Percentiles rank a stretch among this genome's conserved stretches.
Conservation (phyloP, 2,888 invertebrate genomes). For the Conchocele bisecta region DNA sequence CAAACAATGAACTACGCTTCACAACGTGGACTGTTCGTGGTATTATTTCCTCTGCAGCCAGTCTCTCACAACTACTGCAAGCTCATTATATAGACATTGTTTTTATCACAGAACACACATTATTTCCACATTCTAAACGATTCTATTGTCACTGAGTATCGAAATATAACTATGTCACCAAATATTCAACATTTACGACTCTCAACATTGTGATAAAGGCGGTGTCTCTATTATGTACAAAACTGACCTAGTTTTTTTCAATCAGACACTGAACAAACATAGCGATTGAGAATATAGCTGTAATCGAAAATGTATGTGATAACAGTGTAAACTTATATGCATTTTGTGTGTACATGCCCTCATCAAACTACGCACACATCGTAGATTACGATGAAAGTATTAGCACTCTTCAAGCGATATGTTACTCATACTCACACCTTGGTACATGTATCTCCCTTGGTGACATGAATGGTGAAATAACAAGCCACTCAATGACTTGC, state of each 20-base stretch:
- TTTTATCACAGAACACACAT: neutral
- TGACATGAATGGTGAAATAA: conserved; percentile 3
- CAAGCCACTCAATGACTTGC: too few relatives aligned
- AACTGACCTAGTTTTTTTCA: neutral
- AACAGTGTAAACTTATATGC: neutral
- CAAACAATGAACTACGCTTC: too few relatives aligned
- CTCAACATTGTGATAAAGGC: conserved; percentile 1
- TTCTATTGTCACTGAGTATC: neutral
- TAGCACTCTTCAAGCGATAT: neutral
- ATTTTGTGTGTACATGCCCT: conserved; percentile 8
- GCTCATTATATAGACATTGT: neutral
- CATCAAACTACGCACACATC: neutral
- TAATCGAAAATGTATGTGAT: neutral
- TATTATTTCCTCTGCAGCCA: too few relatives aligned
- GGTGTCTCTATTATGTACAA: neutral
- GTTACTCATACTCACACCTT: neutral
- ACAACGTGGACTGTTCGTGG: too few relatives aligned
- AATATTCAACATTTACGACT: too few relatives aligned
- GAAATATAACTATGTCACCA: neutral
- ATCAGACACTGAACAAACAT: too few relatives aligned
- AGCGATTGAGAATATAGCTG: neutral
- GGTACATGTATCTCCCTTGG: neutral
- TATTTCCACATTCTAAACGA: neutral
- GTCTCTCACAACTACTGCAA: too few relatives aligned
- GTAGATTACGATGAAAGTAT: neutral